Conservation (phyloP, 2,888 invertebrate species). For the Ctena decussata region DNA sequence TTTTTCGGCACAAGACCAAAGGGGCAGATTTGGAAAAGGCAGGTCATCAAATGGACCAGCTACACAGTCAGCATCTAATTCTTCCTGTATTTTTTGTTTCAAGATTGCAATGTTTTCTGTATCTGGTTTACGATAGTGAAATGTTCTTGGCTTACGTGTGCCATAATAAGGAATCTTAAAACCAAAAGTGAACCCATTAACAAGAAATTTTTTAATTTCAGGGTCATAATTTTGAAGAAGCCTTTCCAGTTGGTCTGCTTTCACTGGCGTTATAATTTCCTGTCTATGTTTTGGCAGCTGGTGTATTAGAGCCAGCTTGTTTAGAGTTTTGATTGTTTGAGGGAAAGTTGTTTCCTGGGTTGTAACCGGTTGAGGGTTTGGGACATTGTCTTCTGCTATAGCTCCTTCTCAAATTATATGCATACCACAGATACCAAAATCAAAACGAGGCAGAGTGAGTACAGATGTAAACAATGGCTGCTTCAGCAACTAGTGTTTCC, state of each 20-base stretch:
- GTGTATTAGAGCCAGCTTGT: neutral
- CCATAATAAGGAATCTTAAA: constrained; percentile 43
- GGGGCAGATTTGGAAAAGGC: constrained; percentile 37
- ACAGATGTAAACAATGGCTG: no score
- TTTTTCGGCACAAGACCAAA: constrained; percentile 50
- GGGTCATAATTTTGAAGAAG: constrained; percentile 21
- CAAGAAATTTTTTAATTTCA: constrained; percentile 10
- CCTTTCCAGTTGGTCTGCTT: neutral
- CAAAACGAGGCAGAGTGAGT: no score
- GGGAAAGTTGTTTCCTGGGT: neutral
- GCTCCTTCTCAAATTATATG: no score
- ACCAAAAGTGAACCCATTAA: constrained; percentile 30
- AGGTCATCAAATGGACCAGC: constrained; percentile 28
- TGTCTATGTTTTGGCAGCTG: neutral
- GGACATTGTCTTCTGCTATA: neutral
- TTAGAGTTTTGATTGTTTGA: neutral
- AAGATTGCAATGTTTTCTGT: neutral
- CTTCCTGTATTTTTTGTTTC: constrained; percentile 14
- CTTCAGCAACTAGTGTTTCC: no score
- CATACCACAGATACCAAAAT: no score
- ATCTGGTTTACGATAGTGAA: neutral
- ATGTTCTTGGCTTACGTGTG: neutral
- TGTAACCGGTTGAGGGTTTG: neutral
- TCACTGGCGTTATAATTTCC: constrained; percentile 32
- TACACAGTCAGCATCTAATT: constrained; percentile 16